Evolutionary conservation across 2,113 vertebrate species (phyloP), one percentile per base, ranked within the genome.

Genomic region (Hepsetus odoe): DNA sequence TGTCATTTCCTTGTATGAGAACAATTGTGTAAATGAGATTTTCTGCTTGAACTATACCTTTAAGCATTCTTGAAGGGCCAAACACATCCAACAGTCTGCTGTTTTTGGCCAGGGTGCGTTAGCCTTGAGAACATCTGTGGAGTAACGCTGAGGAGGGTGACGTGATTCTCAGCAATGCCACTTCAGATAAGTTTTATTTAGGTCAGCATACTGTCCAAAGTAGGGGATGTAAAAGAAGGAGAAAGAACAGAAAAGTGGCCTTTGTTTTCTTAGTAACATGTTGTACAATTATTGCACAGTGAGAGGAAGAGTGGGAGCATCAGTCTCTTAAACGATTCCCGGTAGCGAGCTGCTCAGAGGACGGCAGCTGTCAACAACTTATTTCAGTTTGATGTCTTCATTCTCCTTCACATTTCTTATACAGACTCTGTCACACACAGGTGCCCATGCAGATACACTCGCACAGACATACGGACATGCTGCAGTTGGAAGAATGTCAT

Each of bases 91-190:
- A 40, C 12, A 18, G 64, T 10, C 6, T 56, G 14, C 72, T 49
- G 2, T 20, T 3, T 69, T 46, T 73, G 69, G 74, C 75, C 59
- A 30, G n/a, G 33, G 7, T 0, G 42, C 44, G 7, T 28, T 22
- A 32, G 65, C 80, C 80, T 82, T 77, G 80, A 82, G 62, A 73
- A 68, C 75, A 74, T 49, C 69, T 77, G 75, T 16, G 14, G 40
- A 46, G 72, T 22, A 16, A 26, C 20, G 20, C 46, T 26, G 51
- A 56, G 69, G 61, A 79, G 46, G 49, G 35, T 65, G 74, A 56
- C 58, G 28, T 18, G 35, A 12, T 64, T 72, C 49, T 55, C 69
- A 32, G n/a, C 22, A 79, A 73, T 38, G 49, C 49, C 32, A 58
- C 74, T 6, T 3, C 42, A 68, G 64, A 76, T 56, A 68, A 74